A percentile compares a stretch with the other conserved stretches of the same genome.
phyloP scores from a whole-genome alignment of 2,113 vertebrate genomes.

The Microcebus jonahi region DNA sequence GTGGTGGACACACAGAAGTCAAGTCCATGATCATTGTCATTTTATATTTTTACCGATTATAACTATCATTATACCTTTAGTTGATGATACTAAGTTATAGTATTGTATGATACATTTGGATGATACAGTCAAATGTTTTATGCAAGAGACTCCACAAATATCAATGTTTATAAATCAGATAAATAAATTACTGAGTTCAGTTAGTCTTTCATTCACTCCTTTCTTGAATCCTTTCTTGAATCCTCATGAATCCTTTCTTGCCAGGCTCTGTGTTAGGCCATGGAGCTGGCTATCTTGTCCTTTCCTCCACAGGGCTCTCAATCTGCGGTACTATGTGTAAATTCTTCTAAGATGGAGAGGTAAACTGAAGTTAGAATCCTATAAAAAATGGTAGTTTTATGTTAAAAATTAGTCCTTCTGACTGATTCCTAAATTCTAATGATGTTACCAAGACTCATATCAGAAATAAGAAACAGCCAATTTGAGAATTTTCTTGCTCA shows the following conservation, averaged over 20 bases:
- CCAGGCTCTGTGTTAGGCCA: background rate
- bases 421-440: conserved; percentile 12
- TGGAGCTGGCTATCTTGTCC: background rate
- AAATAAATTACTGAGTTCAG: background rate
- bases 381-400: background rate
- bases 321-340: background rate
- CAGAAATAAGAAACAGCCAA: background rate
- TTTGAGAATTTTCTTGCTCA: conserved; percentile 9
- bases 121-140: background rate
- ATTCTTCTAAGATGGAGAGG: background rate
- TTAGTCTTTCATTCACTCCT: background rate
- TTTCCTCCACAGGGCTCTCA: background rate
- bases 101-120: background rate
- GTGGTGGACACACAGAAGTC: background rate
- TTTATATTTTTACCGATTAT: background rate
- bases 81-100: background rate
- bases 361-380: background rate
- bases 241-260: background rate
- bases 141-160: background rate
- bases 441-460: background rate
- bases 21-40: background rate
- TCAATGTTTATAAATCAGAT: background rate
- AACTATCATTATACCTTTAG: background rate
- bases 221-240: background rate
- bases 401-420: conserved; percentile 12